A percentile compares a stretch with the other conserved stretches of the same genome.
Evolutionary conservation across 2,888 invertebrate species (phyloP).

Genomic region (Sphaerophoria rueppellii): DNA sequence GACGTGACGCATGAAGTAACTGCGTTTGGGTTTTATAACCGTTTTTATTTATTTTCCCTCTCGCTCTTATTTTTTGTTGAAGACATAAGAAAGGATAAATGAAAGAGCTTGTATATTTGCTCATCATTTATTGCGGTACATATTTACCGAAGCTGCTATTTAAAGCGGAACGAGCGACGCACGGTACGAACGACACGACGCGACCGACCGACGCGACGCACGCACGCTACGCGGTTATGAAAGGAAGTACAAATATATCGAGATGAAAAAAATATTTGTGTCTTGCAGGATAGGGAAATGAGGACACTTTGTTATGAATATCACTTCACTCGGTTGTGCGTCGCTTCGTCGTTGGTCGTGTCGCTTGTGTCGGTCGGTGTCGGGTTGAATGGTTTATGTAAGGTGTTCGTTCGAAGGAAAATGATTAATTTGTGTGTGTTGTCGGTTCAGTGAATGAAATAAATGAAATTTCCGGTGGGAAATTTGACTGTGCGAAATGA

Average conservation of each 20-base stretch:
- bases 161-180: too few species aligned
- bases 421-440: conserved; percentile 67
- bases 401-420: conserved; percentile 36
- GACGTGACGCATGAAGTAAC: conserved; percentile 40
- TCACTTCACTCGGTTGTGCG: background rate
- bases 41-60: conserved; percentile 32
- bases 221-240: background rate
- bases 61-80: conserved; percentile 26
- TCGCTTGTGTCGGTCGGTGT: too few species aligned
- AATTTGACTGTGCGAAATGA: conserved; percentile 55
- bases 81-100: background rate
- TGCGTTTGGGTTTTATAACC: conserved; percentile 19
- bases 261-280: background rate
- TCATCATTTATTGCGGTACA: conserved; percentile 39
- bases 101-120: conserved; percentile 33
- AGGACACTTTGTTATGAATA: conserved; percentile 54
- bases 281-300: conserved; percentile 49
- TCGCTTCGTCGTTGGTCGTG: too few species aligned
- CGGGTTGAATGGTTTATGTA: conserved; percentile 11
- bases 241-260: conserved; percentile 16
- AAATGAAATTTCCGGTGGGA: conserved; percentile 60
- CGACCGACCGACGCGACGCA: background rate
- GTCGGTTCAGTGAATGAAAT: conserved; percentile 65
- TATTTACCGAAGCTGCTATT: background rate
- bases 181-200: background rate